Conservation (phyloP, 1,140 invertebrate genomes). For the Rhagoletis zephyria region DNA sequence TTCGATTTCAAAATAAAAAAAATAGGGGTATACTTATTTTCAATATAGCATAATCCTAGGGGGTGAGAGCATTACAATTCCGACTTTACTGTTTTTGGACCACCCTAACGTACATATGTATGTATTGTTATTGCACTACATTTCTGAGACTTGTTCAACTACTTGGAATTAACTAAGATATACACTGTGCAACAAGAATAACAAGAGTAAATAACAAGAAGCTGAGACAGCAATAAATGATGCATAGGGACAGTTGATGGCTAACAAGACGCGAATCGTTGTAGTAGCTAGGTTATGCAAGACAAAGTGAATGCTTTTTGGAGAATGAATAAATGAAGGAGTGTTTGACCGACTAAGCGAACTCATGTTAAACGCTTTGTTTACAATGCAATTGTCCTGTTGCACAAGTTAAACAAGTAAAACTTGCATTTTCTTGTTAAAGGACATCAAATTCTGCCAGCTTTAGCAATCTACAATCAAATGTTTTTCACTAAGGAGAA, state of each 20-base stretch:
- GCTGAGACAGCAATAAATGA: conserved; percentile 17
- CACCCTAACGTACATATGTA: too few species aligned
- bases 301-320: conserved; percentile 1
- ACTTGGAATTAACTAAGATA: background rate
- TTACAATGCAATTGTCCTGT: conserved; percentile 37
- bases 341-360: background rate
- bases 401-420: conserved; percentile 19
- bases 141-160: conserved; percentile 12
- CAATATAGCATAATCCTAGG: too few species aligned
- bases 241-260: background rate
- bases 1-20: too few species aligned
- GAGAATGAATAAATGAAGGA: background rate
- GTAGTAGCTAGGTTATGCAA: too few species aligned
- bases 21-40: too few species aligned
- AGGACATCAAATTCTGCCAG: background rate
- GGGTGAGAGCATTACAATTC: too few species aligned
- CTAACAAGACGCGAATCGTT: background rate
- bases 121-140: background rate
- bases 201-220: conserved; percentile 17
- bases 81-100: too few species aligned
- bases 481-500: background rate
- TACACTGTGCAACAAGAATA: background rate
- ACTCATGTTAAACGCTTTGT: conserved; percentile 21
- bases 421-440: background rate
- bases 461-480: background rate